phyloP scores from a whole-genome alignment of 2,113 vertebrate genomes.

The Notechis scutatus region DNA sequence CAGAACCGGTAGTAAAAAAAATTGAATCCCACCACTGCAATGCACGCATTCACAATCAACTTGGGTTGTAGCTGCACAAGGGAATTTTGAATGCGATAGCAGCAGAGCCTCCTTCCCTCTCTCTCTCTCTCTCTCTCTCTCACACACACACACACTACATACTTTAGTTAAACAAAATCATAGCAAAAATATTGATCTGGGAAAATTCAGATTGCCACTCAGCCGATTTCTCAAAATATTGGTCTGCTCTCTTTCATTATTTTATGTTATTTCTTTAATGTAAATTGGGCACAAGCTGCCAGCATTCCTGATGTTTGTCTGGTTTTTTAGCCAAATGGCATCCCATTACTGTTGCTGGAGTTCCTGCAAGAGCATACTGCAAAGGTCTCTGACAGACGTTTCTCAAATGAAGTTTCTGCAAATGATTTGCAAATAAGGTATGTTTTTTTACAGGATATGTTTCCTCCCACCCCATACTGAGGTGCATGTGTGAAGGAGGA shows the following conservation, averaged over 20 bases:
- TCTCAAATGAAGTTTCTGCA: background rate
- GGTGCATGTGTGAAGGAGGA: background rate
- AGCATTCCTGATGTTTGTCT: constrained; percentile 30
- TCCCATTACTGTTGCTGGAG: background rate
- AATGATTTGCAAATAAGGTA: background rate
- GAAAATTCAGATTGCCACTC: constrained; percentile 30
- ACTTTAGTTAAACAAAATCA: constrained; percentile 17
- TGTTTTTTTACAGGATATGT: background rate
- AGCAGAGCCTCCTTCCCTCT: background rate
- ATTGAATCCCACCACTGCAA: too few relatives aligned
- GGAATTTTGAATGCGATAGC: background rate
- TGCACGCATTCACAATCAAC: background rate
- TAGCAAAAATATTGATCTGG: constrained; percentile 33
- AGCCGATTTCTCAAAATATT: constrained; percentile 17
- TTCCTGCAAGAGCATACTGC: background rate
- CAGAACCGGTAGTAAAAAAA: too few relatives aligned
- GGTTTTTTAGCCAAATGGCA: constrained; percentile 32
- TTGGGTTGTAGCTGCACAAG: background rate
- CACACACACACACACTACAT: background rate
- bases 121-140: background rate
- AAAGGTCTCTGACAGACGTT: constrained; percentile 4
- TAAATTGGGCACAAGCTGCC: constrained; percentile 25
- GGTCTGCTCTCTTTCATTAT: background rate
- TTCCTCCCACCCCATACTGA: background rate
- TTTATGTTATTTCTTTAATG: constrained; percentile 23